Base-by-base conservation (phyloP, 2,888 invertebrate genomes). In the Mythimna vitellina region DNA sequence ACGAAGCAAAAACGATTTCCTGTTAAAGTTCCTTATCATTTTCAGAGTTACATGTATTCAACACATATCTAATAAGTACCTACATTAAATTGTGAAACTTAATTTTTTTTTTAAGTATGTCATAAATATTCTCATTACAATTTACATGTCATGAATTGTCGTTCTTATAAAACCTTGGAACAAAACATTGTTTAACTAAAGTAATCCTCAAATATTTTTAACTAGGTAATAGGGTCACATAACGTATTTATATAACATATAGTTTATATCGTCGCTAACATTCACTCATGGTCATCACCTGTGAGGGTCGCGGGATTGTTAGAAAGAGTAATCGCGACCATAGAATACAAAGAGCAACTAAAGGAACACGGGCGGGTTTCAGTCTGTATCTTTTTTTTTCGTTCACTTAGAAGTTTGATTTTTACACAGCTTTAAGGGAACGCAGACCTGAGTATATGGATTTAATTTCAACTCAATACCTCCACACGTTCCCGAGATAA, bases 11-110 rank as follows among this genome's bases (percentile, higher is more conserved):
- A 70, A 56, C 32, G 14, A 12, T 20, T 14, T 53, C 14, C 49
- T 17, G 49, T 51, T 73, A 70, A 1, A 10, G n/a, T 69, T 53
- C 75, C 25, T 70, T 74, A 71, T 71, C 64, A 22, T 32, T 74
- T 32, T 22, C 14, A 9, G 5, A 49, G 12, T 64, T 17, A 57
- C 46, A 35, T 25, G 1, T 29, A 56, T 46, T 57, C 12, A n/a
- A 57, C 46, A 35, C 14, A 32, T 42, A n/a, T n/a, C n/a, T n/a
- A n/a, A n/a, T 42, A 42, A n/a, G 14, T 60, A 5, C 7, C 42
- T 35, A 61, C 20, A 38, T 12, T 51, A 2, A 20, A 29, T 62
- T 74, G 32, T 9, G 42, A 57, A 57, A 60, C 10, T 35, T 66
- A 2, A 49, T 29, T n/a, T n/a, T 25, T 25, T 56, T 3, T 29